phyloP scores from a whole-genome alignment of 2,888 invertebrate genomes.

The Lepidochrysops patricia region DNA sequence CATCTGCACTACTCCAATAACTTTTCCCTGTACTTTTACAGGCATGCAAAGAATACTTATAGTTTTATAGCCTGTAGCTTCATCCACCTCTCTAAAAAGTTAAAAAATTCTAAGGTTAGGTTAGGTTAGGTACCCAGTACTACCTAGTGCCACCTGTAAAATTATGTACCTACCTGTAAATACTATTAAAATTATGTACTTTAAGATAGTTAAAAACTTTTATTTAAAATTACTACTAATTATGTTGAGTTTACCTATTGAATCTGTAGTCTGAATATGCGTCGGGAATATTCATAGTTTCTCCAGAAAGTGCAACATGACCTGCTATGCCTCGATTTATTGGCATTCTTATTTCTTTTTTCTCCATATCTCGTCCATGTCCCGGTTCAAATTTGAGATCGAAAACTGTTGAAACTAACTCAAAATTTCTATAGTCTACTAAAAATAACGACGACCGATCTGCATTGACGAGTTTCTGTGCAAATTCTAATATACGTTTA shows the following conservation, averaged over 20 bases:
- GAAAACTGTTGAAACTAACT: conserved; percentile 88
- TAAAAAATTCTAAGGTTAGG: no score
- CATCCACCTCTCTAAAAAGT: conserved; percentile 75
- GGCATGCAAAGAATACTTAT: conserved; percentile 90
- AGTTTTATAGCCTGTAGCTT: conserved; percentile 80
- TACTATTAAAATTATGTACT: no score
- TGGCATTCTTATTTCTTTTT: conserved; percentile 79
- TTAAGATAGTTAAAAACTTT: no score
- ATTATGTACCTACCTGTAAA: no score
- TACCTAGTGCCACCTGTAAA: no score
- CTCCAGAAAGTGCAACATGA: conserved; percentile 85
- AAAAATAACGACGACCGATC: conserved; percentile 89
- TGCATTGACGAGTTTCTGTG: conserved; percentile 86
- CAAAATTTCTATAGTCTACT: conserved; percentile 81
- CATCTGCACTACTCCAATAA: conserved; percentile 93
- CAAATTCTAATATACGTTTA: conserved; percentile 88
- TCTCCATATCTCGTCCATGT: conserved; percentile 39
- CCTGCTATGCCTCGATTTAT: conserved; percentile 87
- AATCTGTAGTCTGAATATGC: conserved; percentile 86
- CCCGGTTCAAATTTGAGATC: conserved; percentile 70
- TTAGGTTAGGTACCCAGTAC: no score
- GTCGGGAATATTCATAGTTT: conserved; percentile 86
- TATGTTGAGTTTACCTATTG: conserved; percentile 64
- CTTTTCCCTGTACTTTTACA: conserved; percentile 83
- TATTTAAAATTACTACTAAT: no score